Evolutionary conservation across 2,113 vertebrate species (phyloP), one percentile per base, ranked within the genome.

Genomic region (Pyrgilauda ruficollis): DNA sequence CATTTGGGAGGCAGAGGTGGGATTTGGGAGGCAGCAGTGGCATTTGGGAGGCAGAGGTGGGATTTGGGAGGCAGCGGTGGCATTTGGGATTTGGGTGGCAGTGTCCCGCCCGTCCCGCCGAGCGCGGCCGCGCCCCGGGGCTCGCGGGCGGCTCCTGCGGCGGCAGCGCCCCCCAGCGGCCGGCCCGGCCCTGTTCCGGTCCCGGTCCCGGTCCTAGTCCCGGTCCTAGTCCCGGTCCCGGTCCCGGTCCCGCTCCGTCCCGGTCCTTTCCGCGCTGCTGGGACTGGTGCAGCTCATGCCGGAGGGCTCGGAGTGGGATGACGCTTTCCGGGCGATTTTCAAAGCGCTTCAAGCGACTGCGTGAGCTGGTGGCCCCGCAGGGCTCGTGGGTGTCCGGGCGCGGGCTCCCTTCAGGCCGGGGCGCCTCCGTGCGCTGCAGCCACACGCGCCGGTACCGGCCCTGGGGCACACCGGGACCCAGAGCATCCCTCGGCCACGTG

Each of bases 381-480:
- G 44, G 28, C 8, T 49, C 0, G 6, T 3, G 47, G 35, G 19
- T 58, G 67, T 4, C 12, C 3, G 1, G 44, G 7, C 15, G 30
- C 2, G n/a, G 39, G 37, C 20, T 18, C 62, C 47, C 63, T 53
- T 8, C 20, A 0, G 41, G 41, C 24, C 26, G 33, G 41, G 16
- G 6, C 23, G 62, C 5, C 21, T 5, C n/a, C 7, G 43, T 4
- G 72, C 5, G 43, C 37, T 9, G 1, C 19, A 6, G 52, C 24
- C 26, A 1, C 50, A 1, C 1, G 2, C 0, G 3, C 18, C 64
- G 9, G 43, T 4, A 1, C 30, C 35, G 3, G 8, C 35, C 15
- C 41, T 1, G 37, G 2, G 16, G 18, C 4, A 8, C 8, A 0
- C 0, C 15, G 58, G 63, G 15, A 3, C 63, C 22, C 22, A 0